Evolutionary conservation across 2,888 invertebrate species (phyloP).

Genomic region (Endotricha flammealis): DNA sequence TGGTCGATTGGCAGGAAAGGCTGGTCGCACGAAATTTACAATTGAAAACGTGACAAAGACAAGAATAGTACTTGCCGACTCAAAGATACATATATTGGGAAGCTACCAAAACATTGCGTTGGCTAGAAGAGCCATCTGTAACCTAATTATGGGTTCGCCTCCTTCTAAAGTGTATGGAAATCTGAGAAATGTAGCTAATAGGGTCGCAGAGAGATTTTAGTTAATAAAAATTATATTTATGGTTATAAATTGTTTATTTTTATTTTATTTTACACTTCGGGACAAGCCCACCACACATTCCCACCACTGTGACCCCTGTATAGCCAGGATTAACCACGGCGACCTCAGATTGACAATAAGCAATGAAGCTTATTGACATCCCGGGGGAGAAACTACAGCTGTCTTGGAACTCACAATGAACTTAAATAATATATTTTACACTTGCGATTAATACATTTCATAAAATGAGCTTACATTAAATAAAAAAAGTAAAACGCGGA

Average conservation of each 20-base stretch:
- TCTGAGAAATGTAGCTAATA: conserved; percentile 89
- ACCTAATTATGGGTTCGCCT: conserved; percentile 96
- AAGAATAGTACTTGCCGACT: conserved; percentile 97
- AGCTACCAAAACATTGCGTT: conserved; percentile 97
- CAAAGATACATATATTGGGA: conserved; percentile 97
- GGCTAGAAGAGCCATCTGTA: conserved; percentile 96
- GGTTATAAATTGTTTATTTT: background rate
- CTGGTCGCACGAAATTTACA: conserved; percentile 97
- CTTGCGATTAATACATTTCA: too few relatives aligned
- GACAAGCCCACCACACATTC: too few relatives aligned
- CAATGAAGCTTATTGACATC: too few relatives aligned
- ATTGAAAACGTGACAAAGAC: conserved; percentile 99
- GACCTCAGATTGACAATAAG: too few relatives aligned
- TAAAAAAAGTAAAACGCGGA: too few relatives aligned
- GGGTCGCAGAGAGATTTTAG: conserved; percentile 85
- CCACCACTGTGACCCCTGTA: too few relatives aligned
- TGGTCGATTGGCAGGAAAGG: conserved; percentile 98
- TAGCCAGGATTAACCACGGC: too few relatives aligned
- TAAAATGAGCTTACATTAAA: too few relatives aligned
- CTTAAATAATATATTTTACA: too few relatives aligned
- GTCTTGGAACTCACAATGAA: too few relatives aligned
- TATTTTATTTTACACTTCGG: too few relatives aligned
- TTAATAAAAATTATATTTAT: background rate
- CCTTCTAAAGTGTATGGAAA: conserved; percentile 99
- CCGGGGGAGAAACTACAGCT: too few relatives aligned